Base-by-base conservation (phyloP, 1,140 invertebrate species). In the Drosophila chauvacae region DNA sequence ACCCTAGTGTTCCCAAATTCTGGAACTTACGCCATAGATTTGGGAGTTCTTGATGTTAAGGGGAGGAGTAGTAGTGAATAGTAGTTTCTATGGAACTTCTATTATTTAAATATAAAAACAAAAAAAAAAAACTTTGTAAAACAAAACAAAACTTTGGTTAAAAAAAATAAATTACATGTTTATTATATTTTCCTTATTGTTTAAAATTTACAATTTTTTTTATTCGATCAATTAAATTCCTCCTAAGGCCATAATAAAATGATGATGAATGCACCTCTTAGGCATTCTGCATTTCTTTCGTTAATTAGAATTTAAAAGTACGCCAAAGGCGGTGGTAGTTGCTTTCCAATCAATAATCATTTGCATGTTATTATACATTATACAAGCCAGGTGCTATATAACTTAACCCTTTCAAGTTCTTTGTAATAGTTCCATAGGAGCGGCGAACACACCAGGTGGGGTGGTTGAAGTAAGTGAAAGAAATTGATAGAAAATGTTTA, bases 271-370 rank as follows among this genome's bases (percentile, higher is more conserved):
- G 18, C 33, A 55, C 18, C 18, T 14, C 13, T 35, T 53, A 9
- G 33, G 18, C 18, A 13, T 6, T 51, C 16, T 33, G 47, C 23
- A 28, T 53, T 35, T 35, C 13, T 53, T 23, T 23, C 6, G 6
- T 33, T 51, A 51, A 51, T 51, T 37, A 55, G 20, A 11, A 7
- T 56, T 23, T 26, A 39, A 55, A 55, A 55, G 11, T 26, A 55
- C 9, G 7, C 13, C 10, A 6, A 5, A 9, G 13, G 9, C 20
- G 13, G 3, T 7, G n/a, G 35, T 39, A 23, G 20, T 26, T 39
- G 20, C 11, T 10, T 11, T 56, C 9, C 35, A 39, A 55, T 37
- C 20, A 26, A 39, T 56, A 33, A 23, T 56, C 53, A 55, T 55
- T 23, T 55, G 33, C 35, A 55, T 39, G 53, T n/a, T 20, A 20